Conservation (phyloP, 2,797 vertebrate genomes). For the Sebastolobus altivelis region DNA sequence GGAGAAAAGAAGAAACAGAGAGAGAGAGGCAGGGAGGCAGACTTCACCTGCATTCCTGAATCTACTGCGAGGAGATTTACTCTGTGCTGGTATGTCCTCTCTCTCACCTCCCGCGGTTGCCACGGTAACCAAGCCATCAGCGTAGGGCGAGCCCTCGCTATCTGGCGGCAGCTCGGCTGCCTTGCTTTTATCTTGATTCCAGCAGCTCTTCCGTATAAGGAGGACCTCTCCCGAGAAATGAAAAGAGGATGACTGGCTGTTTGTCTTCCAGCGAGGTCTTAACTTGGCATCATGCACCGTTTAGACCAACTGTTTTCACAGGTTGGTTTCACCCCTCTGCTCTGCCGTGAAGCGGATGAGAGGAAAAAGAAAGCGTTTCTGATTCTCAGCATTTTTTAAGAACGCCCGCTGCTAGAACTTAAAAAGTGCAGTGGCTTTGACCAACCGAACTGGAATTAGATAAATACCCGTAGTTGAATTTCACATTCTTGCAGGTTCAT, state of each 20-base stretch:
- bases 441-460: conserved; percentile 59
- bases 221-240: conserved; percentile 55
- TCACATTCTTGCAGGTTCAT: conserved; percentile 70
- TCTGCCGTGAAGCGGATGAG: conserved; percentile 31
- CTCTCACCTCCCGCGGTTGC: conserved; percentile 75
- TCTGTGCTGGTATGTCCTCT: conserved; percentile 70
- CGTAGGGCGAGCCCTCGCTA: conserved; percentile 51
- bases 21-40: conserved; percentile 45
- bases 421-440: conserved; percentile 55
- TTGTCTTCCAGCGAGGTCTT: conserved; percentile 61
- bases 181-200: conserved; percentile 67
- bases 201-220: conserved; percentile 38
- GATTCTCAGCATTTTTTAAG: conserved; percentile 42
- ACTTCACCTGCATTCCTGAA: conserved; percentile 78
- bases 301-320: conserved; percentile 66
- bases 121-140: conserved; percentile 69
- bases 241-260: conserved; percentile 56
- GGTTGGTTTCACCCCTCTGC: conserved; percentile 53
- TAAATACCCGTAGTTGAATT: conserved; percentile 66
- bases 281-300: conserved; percentile 53
- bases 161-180: conserved; percentile 43
- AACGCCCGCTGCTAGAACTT: conserved; percentile 40
- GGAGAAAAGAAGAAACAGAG: conserved; percentile 13
- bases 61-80: conserved; percentile 73
- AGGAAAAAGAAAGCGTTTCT: conserved; percentile 43